Conservation (phyloP, 2,113 vertebrate species). For the Empidonax alnorum region DNA sequence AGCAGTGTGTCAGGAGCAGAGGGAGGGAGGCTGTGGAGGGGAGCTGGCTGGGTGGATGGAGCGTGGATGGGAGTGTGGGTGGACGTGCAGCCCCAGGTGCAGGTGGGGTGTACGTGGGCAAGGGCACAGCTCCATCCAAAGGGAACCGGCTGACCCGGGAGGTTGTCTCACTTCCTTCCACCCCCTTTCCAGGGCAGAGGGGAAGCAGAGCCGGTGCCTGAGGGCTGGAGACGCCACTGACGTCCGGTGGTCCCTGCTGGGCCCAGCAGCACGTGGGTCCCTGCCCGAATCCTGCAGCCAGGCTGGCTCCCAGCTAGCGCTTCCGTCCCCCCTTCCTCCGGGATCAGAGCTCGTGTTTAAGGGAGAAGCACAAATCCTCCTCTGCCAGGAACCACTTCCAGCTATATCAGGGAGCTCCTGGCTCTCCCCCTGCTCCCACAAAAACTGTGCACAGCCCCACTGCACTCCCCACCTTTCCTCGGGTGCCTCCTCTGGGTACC, state of each 20-base stretch:
- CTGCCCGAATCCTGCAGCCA: background rate
- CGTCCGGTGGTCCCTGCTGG: background rate
- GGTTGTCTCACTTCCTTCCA: slow-evolving; percentile 43
- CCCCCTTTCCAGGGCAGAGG: background rate
- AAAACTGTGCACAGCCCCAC: background rate
- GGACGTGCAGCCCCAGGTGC: fast-evolving
- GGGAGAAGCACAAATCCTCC: fast-evolving
- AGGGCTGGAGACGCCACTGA: background rate
- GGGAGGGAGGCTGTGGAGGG: background rate
- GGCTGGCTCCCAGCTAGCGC: background rate
- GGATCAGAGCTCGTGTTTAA: background rate
- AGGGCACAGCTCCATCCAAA: background rate
- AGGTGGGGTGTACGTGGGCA: slow-evolving; percentile 7
- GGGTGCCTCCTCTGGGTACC: background rate
- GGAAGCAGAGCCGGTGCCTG: background rate
- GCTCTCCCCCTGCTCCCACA: background rate
- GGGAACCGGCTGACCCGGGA: background rate
- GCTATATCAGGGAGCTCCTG: background rate
- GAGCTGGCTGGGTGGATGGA: fast-evolving
- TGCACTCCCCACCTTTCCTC: fast-evolving
- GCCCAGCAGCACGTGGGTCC: background rate
- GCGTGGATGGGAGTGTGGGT: fast-evolving
- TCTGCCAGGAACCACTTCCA: background rate
- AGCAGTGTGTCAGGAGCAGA: background rate
- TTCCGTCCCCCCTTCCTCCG: background rate